Evolutionary conservation across 2,113 vertebrate genomes (phyloP).

Genomic region (Candoia aspera): DNA sequence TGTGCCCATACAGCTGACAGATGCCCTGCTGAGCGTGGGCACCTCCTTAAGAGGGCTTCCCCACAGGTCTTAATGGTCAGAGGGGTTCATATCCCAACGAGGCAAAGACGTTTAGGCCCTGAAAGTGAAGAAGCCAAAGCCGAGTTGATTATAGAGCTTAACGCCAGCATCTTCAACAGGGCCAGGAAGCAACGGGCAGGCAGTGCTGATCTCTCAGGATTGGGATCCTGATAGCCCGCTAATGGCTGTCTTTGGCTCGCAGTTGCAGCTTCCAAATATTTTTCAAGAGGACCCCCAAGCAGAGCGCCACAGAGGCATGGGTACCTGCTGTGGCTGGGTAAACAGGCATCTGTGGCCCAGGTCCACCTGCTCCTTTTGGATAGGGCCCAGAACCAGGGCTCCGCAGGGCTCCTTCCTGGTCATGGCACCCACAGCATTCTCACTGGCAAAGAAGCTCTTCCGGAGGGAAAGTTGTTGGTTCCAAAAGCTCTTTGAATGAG

Average conservation of each 20-base stretch:
- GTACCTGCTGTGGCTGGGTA: background rate
- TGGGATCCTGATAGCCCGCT: too few species aligned
- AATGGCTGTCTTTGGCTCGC: background rate
- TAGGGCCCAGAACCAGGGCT: background rate
- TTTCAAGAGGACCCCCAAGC: background rate
- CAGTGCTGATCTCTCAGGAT: too few species aligned
- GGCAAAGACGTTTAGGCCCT: background rate
- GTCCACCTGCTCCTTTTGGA: background rate
- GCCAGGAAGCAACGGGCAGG: too few species aligned
- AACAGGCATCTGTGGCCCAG: rapidly evolving
- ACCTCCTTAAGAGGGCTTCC: background rate
- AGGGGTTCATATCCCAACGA: background rate
- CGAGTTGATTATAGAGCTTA: background rate
- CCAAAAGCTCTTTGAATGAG: background rate
- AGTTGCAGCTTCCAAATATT: background rate
- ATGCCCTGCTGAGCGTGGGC: background rate
- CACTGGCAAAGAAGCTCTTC: background rate
- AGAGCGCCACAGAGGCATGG: background rate
- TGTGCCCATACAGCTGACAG: too few species aligned
- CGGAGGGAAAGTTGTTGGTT: background rate
- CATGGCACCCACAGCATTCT: background rate
- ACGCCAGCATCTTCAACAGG: background rate
- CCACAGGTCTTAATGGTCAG: too few species aligned
- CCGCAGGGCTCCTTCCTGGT: background rate
- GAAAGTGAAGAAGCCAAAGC: background rate